Conservation (phyloP, 2,113 vertebrate species). For the Opisthocomus hoazin region DNA sequence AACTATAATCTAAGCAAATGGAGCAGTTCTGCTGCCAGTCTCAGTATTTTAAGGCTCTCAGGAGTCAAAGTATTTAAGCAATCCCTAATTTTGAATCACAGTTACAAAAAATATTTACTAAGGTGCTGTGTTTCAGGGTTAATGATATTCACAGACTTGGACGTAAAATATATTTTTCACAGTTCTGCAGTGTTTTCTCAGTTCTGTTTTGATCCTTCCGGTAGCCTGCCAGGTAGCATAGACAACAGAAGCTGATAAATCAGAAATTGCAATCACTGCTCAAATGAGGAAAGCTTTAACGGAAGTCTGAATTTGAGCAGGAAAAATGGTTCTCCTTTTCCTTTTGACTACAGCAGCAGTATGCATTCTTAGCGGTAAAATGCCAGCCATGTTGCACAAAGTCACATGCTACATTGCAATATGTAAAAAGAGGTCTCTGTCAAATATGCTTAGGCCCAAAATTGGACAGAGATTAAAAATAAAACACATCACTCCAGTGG, state of each 20-base stretch:
- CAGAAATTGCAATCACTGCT: neutral
- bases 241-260: neutral
- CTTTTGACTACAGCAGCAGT: neutral
- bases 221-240: neutral
- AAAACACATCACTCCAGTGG: neutral
- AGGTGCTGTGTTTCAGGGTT: neutral
- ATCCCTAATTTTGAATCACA: neutral
- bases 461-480: neutral
- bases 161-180: neutral
- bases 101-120: slow-evolving; percentile 7
- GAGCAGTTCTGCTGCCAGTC: neutral
- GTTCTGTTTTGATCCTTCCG: neutral
- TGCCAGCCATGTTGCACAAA: neutral
- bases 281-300: neutral
- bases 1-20: neutral
- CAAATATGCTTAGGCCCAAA: neutral
- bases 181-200: neutral
- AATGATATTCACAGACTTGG: neutral
- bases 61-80: neutral
- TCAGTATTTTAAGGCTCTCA: neutral
- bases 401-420: neutral
- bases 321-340: neutral
- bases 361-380: neutral
- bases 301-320: neutral
- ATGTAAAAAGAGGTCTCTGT: neutral